phyloP scores from a whole-genome alignment of 2,888 invertebrate genomes.

The Eilema griseolum region DNA sequence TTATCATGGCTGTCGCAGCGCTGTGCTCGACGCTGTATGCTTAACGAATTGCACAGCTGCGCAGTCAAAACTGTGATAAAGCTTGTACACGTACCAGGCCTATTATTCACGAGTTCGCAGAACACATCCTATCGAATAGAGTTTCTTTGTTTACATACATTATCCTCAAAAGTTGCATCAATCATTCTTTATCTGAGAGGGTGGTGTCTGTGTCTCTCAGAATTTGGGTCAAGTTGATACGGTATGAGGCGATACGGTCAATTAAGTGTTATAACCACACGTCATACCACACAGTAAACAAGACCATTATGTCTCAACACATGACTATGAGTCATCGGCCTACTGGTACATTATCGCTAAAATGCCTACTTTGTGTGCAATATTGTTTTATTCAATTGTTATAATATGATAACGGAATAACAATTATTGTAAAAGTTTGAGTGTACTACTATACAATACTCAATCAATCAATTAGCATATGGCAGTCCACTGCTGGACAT shows the following conservation, averaged over 20 bases:
- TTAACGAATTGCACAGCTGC: no score
- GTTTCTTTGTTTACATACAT: background rate
- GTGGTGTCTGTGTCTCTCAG: background rate
- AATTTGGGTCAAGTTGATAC: conserved; percentile 5
- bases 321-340: background rate
- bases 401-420: no score
- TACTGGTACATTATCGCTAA: background rate
- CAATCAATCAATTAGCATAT: no score
- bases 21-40: no score
- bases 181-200: background rate
- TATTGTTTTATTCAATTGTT: no score
- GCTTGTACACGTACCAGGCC: no score
- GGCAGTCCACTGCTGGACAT: no score
- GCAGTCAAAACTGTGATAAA: no score
- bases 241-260: background rate
- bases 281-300: conserved; percentile 5
- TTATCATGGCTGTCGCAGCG: no score
- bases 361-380: background rate
- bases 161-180: background rate
- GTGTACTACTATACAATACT: no score
- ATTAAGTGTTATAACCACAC: background rate
- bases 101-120: no score
- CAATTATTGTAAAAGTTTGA: no score
- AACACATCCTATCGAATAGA: background rate
- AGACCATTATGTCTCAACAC: background rate